Evolutionary conservation across 92 coral and sea anemone genomes (phyloP), one percentile per base, ranked within the genome.

Genomic region (Porites evermanni): DNA sequence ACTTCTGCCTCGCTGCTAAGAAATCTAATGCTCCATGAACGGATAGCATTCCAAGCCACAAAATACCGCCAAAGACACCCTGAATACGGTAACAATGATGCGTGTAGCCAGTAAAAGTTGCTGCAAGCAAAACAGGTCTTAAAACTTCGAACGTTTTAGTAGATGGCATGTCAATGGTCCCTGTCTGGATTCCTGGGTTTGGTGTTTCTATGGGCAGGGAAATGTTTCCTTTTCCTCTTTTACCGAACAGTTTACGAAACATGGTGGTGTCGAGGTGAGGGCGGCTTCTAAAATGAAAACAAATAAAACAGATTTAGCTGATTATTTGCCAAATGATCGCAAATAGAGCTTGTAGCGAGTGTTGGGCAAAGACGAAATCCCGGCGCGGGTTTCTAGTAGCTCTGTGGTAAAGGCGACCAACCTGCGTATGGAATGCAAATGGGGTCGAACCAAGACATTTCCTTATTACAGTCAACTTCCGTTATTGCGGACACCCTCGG

Each of bases 21-120:
- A 92, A 92, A 89, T 92, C 95, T 26, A 94, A 80, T 20, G 91
- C 67, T 11, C 89, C 91, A 64, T 88, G 93, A 2, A 51, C 83
- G 10, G 83, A 66, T n/a, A 90, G 83, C 78, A 83, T 86, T 47
- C 47, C 14, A 13, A 90, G 63, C 80, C 90, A 90, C 5, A 90
- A 18, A 29, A 90, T 24, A 23, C 86, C 77, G 13, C 93, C 93
- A 73, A 86, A 47, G 64, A 75, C 17, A 8, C 93, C 93, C 20
- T 56, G 87, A 60, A 90, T 19, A 21, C 91, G 91, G 59, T 82
- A 87, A 12, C 80, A 60, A 47, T 70, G 76, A 64, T 77, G 79
- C 64, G 84, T 77, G 77, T 90, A 90, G 58, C 93, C 93, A 75
- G 84, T 76, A 7, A 90, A 80, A 72, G 47, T 79, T 3, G 91